phyloP scores from a whole-genome alignment of 2,888 invertebrate genomes.

The Cetonia aurata region DNA sequence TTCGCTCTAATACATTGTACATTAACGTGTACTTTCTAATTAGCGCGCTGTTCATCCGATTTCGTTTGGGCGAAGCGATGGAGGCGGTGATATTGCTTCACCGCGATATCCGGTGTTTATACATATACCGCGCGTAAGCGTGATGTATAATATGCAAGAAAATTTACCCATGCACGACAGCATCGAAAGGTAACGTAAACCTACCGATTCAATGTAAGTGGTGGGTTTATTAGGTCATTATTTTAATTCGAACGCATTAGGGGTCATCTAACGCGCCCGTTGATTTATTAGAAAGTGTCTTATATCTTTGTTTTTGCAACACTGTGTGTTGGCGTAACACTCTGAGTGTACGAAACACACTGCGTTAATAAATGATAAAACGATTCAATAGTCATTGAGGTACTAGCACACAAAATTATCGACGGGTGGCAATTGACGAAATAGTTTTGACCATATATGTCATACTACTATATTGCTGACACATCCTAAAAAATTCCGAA shows the following conservation, averaged over 20 bases:
- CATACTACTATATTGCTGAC: too few relatives aligned
- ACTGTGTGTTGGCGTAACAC: too few relatives aligned
- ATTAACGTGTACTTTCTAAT: slow-evolving; percentile 30
- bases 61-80: slow-evolving; percentile 8
- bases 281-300: slow-evolving; percentile 9
- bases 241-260: background rate
- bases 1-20: slow-evolving; percentile 12
- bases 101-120: slow-evolving; percentile 27
- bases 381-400: too few relatives aligned
- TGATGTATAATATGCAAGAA: background rate
- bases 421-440: too few relatives aligned
- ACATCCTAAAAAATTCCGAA: too few relatives aligned
- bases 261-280: background rate
- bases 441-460: too few relatives aligned
- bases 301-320: too few relatives aligned
- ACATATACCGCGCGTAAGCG: background rate
- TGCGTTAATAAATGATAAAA: too few relatives aligned
- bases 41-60: slow-evolving; percentile 30
- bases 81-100: slow-evolving; percentile 35
- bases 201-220: slow-evolving; percentile 4
- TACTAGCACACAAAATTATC: too few relatives aligned
- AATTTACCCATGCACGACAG: too few relatives aligned
- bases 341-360: too few relatives aligned
- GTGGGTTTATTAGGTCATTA: slow-evolving; percentile 39
- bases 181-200: slow-evolving; percentile 2